A percentile compares a stretch with the other conserved stretches of the same genome.
Evolutionary conservation across 2,113 vertebrate species (phyloP).

Genomic region (Phylloscopus trochiloides): DNA sequence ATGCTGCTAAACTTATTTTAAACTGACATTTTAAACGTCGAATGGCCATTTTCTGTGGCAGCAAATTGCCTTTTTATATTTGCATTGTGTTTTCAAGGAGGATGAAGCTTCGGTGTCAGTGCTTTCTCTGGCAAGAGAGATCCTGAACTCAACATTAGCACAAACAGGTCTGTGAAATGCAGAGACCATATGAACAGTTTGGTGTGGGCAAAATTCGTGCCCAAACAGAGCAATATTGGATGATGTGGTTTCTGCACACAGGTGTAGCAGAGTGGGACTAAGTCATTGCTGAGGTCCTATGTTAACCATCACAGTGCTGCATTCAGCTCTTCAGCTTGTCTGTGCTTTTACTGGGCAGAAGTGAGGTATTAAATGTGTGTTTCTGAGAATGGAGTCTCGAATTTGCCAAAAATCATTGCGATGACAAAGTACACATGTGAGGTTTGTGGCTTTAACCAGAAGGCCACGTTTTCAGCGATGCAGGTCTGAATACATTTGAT

Average conservation of each 20-base stretch:
- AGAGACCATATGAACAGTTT: neutral
- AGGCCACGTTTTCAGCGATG: fast-evolving
- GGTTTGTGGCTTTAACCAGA: neutral
- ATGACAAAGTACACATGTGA: fast-evolving
- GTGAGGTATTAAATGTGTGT: neutral
- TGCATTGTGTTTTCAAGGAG: neutral
- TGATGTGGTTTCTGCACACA: neutral
- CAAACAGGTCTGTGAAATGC: neutral
- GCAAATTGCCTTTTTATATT: neutral
- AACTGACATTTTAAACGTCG: neutral
- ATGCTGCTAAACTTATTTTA: neutral
- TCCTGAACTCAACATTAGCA: neutral
- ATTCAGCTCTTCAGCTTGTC: neutral
- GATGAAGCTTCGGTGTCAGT: neutral
- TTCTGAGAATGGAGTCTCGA: neutral
- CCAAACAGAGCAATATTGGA: fast-evolving
- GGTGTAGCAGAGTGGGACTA: neutral
- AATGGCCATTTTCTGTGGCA: neutral
- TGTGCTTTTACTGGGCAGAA: neutral
- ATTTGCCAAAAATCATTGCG: neutral
- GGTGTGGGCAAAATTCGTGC: neutral
- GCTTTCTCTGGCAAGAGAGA: neutral
- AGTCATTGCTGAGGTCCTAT: neutral
- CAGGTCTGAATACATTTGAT: neutral
- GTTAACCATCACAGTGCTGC: neutral